A percentile compares a stretch with the other conserved stretches of the same genome.
These are phyloP conservation scores for Lasioglossum pauxillum DNA, from an alignment of 2,888 invertebrate species.

Conservation along the genomic window DNA sequence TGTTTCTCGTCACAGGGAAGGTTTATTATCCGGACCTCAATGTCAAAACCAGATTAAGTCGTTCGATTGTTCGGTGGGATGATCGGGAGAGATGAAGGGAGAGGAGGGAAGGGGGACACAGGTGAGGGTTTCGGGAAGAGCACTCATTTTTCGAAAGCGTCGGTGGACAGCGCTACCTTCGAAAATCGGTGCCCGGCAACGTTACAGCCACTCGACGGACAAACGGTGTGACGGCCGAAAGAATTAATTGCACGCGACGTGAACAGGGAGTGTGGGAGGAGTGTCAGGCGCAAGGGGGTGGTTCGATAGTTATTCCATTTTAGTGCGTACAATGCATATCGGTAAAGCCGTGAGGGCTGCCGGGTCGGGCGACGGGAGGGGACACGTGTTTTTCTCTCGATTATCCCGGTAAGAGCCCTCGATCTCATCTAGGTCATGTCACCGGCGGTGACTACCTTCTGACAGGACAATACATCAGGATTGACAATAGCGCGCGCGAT, in stretches of 20 bases:
- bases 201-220: constrained; percentile 32
- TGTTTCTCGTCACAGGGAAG: background rate
- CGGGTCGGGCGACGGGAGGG: background rate
- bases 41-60: background rate
- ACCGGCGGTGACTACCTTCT: constrained; percentile 65
- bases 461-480: constrained; percentile 73
- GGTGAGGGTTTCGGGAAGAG: background rate
- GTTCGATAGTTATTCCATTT: constrained; percentile 52
- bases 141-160: background rate
- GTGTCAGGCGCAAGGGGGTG: background rate
- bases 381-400: constrained; percentile 53
- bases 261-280: background rate
- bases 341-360: background rate
- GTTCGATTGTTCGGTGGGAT: background rate
- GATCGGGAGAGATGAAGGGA: background rate
- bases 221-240: constrained; percentile 28
- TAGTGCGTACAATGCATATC: constrained; percentile 50
- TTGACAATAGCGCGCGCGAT: constrained; percentile 68
- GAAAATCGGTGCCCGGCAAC: constrained; percentile 18
- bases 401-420: constrained; percentile 69
- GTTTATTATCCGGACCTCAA: background rate
- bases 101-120: background rate
- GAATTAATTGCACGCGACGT: constrained; percentile 55
- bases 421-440: constrained; percentile 75
- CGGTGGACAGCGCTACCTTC: background rate